Percentiles rank a stretch among this genome's conserved stretches.
Evolutionary conservation across 2,888 invertebrate species (phyloP).

Genomic region (Strigamia transsilvanica): DNA sequence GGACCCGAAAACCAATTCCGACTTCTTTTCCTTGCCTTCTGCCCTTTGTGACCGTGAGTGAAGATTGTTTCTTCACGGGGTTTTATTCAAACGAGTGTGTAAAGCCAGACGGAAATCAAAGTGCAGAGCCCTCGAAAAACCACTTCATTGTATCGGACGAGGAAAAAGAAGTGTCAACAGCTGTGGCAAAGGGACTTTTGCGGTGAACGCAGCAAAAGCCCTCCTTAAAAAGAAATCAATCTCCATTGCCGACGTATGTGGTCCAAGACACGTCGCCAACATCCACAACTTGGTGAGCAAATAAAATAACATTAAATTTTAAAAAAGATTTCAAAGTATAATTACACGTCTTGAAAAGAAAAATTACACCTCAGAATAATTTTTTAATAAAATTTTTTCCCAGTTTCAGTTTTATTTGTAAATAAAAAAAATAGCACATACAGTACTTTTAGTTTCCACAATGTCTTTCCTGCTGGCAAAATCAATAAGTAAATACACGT

Average conservation of each 20-base stretch:
- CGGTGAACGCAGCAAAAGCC: conserved; percentile 44
- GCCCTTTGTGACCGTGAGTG: conserved; percentile 19
- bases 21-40: conserved; percentile 5
- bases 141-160: conserved; percentile 44
- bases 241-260: conserved; percentile 36
- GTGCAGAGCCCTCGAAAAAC: conserved; percentile 44
- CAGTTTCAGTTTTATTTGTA: neutral
- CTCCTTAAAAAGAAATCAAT: conserved; percentile 44
- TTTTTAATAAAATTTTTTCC: neutral
- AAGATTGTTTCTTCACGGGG: conserved; percentile 44
- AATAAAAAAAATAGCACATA: neutral
- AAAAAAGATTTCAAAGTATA: conserved; percentile 18
- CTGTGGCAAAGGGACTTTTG: conserved; percentile 44
- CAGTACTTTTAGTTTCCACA: neutral
- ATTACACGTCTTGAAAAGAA: neutral
- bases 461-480: neutral
- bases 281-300: conserved; percentile 42
- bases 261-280: conserved; percentile 27
- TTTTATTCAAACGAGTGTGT: conserved; percentile 41
- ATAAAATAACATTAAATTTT: conserved; percentile 15
- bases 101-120: conserved; percentile 44
- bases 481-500: neutral
- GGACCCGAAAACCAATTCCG: conserved; percentile 25
- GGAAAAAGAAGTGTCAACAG: conserved; percentile 42
- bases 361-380: neutral